These are phyloP conservation scores for Helicoverpa assulta DNA, from an alignment of 2,888 invertebrate genomes.

Conservation along the genomic window DNA sequence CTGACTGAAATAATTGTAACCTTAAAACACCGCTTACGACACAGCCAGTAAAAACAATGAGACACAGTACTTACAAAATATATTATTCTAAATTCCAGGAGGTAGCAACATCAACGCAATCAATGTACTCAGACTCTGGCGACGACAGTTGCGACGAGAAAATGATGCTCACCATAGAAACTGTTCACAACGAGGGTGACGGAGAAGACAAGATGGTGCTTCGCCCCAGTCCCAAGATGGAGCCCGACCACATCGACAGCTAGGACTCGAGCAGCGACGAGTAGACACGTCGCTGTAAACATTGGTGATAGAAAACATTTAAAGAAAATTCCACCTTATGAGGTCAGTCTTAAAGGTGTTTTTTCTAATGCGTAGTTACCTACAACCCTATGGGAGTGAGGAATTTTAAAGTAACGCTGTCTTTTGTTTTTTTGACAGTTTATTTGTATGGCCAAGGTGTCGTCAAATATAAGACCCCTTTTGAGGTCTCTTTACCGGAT, in stretches of 20 bases:
- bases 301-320: slow-evolving; percentile 26
- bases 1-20: too few species aligned
- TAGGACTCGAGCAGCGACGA: slow-evolving; percentile 73
- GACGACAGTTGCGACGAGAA: slow-evolving; percentile 93
- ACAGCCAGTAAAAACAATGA: not conserved
- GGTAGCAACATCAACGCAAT: slow-evolving; percentile 93
- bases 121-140: slow-evolving; percentile 93
- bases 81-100: slow-evolving; percentile 57
- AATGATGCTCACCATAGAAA: slow-evolving; percentile 93
- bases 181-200: slow-evolving; percentile 91
- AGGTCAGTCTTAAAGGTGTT: not conserved
- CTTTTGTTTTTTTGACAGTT: slow-evolving; percentile 4
- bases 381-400: slow-evolving; percentile 6
- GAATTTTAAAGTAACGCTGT: not conserved
- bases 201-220: slow-evolving; percentile 86
- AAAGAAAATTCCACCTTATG: slow-evolving; percentile 19
- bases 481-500: not conserved
- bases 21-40: too few species aligned
- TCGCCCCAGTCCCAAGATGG: slow-evolving; percentile 78
- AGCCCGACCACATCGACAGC: slow-evolving; percentile 80
- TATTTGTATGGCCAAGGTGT: not conserved
- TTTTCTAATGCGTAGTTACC: slow-evolving; percentile 21
- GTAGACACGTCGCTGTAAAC: slow-evolving; percentile 62
- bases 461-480: not conserved
- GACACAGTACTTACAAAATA: not conserved